A percentile compares a stretch with the other conserved stretches of the same genome.
These are phyloP conservation scores for Mergus octosetaceus DNA, from an alignment of 2,797 vertebrate genomes.

Conservation along the genomic window DNA sequence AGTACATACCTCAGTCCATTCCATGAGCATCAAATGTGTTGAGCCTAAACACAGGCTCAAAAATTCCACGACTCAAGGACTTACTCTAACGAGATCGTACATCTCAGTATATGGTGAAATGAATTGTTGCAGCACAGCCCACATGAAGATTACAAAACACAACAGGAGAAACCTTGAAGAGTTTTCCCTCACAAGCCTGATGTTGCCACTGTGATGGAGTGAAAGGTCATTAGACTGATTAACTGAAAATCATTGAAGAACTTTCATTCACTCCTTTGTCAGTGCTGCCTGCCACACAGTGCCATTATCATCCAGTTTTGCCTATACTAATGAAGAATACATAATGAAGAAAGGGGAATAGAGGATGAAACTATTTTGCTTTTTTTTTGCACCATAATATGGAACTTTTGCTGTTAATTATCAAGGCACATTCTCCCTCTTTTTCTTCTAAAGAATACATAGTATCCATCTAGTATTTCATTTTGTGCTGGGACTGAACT, in stretches of 20 bases:
- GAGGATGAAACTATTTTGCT: neutral
- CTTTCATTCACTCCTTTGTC: neutral
- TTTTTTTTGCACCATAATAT: neutral
- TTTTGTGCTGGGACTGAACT: neutral
- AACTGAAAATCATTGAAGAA: constrained; percentile 4
- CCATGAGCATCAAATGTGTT: neutral
- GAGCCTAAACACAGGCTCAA: neutral
- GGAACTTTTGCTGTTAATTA: neutral
- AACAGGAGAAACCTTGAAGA: neutral
- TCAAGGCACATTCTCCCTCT: neutral
- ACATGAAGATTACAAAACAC: neutral
- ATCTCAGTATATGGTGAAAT: neutral
- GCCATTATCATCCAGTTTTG: neutral
- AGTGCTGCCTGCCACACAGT: neutral
- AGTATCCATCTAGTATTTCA: neutral
- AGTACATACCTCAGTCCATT: neutral
- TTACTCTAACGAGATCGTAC: neutral
- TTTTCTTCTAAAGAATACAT: neutral
- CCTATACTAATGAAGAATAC: neutral
- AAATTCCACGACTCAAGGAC: neutral
- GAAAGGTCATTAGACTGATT: neutral
- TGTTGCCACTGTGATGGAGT: neutral
- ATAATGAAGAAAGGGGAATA: neutral
- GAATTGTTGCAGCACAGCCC: neutral
- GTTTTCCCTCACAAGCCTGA: neutral